A percentile compares a stretch with the other conserved stretches of the same genome.
Evolutionary conservation across 2,113 vertebrate species (phyloP).

Genomic region (Tachycineta bicolor): DNA sequence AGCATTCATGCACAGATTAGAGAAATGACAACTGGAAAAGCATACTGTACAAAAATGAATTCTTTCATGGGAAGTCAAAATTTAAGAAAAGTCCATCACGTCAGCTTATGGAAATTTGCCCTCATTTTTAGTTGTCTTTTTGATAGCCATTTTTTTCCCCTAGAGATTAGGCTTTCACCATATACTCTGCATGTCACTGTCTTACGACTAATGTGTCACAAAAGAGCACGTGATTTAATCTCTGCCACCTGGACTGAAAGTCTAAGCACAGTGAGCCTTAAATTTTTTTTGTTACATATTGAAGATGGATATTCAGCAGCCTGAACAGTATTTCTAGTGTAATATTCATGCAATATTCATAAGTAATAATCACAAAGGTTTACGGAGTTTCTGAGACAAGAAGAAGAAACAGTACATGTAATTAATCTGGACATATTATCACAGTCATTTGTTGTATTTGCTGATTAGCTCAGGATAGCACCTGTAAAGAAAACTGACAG

Average conservation of each 20-base stretch:
- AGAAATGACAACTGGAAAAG: background rate
- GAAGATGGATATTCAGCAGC: background rate
- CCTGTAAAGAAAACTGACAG: background rate
- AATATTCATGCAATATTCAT: background rate
- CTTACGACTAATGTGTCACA: background rate
- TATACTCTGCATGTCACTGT: background rate
- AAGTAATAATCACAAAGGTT: background rate
- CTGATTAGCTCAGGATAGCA: background rate
- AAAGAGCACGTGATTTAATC: background rate
- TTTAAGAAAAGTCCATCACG: background rate
- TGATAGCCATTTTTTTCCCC: background rate
- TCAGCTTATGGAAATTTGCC: background rate
- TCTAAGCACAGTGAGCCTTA: background rate
- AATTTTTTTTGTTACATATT: background rate
- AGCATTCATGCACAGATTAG: background rate
- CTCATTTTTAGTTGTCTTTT: background rate
- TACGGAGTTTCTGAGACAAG: background rate
- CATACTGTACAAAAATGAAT: background rate
- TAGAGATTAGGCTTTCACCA: background rate
- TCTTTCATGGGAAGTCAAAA: background rate
- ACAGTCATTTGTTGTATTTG: background rate
- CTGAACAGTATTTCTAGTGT: background rate
- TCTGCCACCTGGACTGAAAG: background rate
- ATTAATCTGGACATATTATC: background rate
- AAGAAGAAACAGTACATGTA: background rate